Evolutionary conservation across 2,888 invertebrate genomes (phyloP), one percentile per base, ranked within the genome.

Genomic region (Sinohyriopsis cumingii): DNA sequence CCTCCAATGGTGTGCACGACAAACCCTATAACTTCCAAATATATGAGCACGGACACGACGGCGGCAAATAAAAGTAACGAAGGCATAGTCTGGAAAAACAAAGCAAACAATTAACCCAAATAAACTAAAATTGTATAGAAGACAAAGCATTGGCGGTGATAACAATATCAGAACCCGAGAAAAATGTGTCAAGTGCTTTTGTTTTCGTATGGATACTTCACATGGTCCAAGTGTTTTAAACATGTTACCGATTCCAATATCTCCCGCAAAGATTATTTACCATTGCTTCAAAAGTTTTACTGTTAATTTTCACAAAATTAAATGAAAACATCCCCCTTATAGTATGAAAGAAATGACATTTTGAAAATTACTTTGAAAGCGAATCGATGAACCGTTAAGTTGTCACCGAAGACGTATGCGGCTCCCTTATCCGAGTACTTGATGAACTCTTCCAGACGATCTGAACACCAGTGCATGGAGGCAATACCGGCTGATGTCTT

Each of bases 381-480:
- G 64, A 81, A 77, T 7, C 56, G 54, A 62, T 79, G 78, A 33
- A 78, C 78, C 6, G 25, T 70, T 62, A 73, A 81, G 3, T 71
- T 71, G 24, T 73, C 45, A 15, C 96, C 96, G 85, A 95, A 98
- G 0, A 96, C 95, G 87, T 99, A 98, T 0, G 91, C 92, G 0
- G 96, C 94, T 0, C 98, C 98, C 0, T 93, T 92, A 68, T 94
- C 92, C 0, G 96, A 93, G 87, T 94, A 97, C 2, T 92, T 91
- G 66, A 98, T 90, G 86, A 98, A 97, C 0, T 92, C 92, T 1
- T 94, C 93, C 0, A 94, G 93, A 90, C 94, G 92, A 55, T 86
- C 91, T 0, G 94, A 93, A 66, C 94, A 89, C 87, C 94, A 95
- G 67, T 92, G 86, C 76, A 96, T 92, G 5, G 95, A 93, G 1